Percentiles rank a stretch among this genome's conserved stretches.
These are phyloP conservation scores for Molanna angustata DNA, from an alignment of 2,888 invertebrate species.

Conservation along the genomic window DNA sequence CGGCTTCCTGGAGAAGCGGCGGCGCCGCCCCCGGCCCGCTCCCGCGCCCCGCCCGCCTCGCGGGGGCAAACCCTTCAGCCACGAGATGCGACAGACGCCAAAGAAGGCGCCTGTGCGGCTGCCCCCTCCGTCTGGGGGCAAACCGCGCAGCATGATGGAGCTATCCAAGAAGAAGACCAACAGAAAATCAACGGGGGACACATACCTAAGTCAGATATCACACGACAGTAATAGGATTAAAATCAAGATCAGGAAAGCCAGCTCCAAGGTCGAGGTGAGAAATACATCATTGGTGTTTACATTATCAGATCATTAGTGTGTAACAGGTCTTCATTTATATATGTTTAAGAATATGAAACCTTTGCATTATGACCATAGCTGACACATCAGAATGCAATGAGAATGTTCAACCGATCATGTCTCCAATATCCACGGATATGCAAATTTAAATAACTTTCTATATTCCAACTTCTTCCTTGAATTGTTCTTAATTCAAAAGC, in stretches of 20 bases:
- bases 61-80: slow-evolving; percentile 56
- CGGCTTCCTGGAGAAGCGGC: slow-evolving; percentile 8
- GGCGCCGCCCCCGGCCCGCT: slow-evolving; percentile 33
- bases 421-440: too few relatives aligned
- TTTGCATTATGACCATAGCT: too few relatives aligned
- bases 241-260: slow-evolving; percentile 66
- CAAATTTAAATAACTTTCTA: too few relatives aligned
- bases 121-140: slow-evolving; percentile 44
- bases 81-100: slow-evolving; percentile 57
- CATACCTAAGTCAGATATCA: slow-evolving; percentile 59
- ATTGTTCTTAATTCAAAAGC: too few relatives aligned
- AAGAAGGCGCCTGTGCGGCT: slow-evolving; percentile 44
- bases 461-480: too few relatives aligned
- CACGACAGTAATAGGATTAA: slow-evolving; percentile 67
- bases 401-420: too few relatives aligned
- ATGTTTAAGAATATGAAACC: too few relatives aligned
- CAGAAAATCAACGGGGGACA: slow-evolving; percentile 43
- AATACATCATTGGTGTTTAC: too few relatives aligned
- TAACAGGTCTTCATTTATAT: too few relatives aligned
- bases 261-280: slow-evolving; percentile 37
- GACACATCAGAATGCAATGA: too few relatives aligned
- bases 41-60: slow-evolving; percentile 49
- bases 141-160: slow-evolving; percentile 48
- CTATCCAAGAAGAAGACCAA: slow-evolving; percentile 48
- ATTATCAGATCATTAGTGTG: too few relatives aligned